phyloP scores from a whole-genome alignment of 2,113 vertebrate genomes.

The Oncorhynchus gorbuscha region DNA sequence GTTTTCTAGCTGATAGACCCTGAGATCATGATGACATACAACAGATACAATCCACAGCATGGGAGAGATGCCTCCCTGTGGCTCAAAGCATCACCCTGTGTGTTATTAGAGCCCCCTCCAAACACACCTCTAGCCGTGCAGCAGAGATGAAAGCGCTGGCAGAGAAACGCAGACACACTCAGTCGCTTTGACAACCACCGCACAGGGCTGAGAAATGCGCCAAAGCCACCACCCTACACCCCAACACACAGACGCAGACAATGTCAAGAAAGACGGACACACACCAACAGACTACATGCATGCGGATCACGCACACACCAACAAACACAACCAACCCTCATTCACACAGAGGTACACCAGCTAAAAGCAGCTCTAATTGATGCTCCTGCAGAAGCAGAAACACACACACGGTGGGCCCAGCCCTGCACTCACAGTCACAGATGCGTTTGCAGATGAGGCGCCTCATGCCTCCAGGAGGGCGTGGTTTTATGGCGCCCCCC shows the following conservation, averaged over 20 bases:
- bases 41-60: not conserved
- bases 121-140: not conserved
- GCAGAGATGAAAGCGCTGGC: constrained; percentile 38
- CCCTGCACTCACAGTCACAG: constrained; percentile 97
- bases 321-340: not conserved
- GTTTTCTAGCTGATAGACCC: no score
- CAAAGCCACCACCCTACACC: constrained; percentile 66
- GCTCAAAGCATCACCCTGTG: no score
- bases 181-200: constrained; percentile 50
- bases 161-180: constrained; percentile 44
- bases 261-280: constrained; percentile 13
- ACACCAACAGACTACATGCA: constrained; percentile 19
- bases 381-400: constrained; percentile 65
- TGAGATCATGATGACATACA: no score
- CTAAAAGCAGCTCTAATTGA: no score
- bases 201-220: constrained; percentile 45
- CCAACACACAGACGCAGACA: constrained; percentile 5
- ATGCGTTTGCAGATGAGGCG: constrained; percentile 97
- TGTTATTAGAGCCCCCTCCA: not conserved
- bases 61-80: no score
- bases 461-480: constrained; percentile 88
- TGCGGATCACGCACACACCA: not conserved
- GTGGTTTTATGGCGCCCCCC: constrained; percentile 43
- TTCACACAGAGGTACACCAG: constrained; percentile 27
- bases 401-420: constrained; percentile 70